phyloP scores from a whole-genome alignment of 1,140 invertebrate genomes.

The Anoplophora glabripennis region DNA sequence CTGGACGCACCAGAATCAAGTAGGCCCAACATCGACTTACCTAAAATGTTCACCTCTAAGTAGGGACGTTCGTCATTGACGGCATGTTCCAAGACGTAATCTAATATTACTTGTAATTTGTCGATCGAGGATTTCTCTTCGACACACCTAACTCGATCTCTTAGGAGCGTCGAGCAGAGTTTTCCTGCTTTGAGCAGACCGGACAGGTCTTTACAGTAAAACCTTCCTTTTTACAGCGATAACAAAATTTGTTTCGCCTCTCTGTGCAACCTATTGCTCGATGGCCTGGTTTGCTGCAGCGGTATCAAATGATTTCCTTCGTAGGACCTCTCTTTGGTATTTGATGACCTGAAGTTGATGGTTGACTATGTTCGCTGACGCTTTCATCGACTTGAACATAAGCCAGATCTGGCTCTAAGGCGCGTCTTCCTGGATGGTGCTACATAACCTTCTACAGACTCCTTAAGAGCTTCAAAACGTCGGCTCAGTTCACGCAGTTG shows the following conservation, averaged over 20 bases:
- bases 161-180: background rate
- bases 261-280: background rate
- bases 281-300: slow-evolving; percentile 6
- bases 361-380: background rate
- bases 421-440: background rate
- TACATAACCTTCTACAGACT: slow-evolving; percentile 6
- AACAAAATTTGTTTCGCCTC: background rate
- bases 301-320: slow-evolving; percentile 1
- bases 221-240: background rate
- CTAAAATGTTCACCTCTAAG: slow-evolving; percentile 13
- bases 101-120: background rate
- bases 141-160: background rate
- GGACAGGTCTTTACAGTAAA: too few species aligned
- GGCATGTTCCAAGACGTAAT: slow-evolving; percentile 13
- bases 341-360: background rate
- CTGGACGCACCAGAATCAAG: slow-evolving; percentile 13
- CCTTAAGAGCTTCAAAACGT: slow-evolving; percentile 6
- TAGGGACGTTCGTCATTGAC: slow-evolving; percentile 6
- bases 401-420: slow-evolving; percentile 23
- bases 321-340: background rate
- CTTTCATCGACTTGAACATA: too few species aligned
- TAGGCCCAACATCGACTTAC: background rate
- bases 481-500: slow-evolving; percentile 14
- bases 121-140: background rate
- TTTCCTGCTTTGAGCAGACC: background rate